A percentile compares a stretch with the other conserved stretches of the same genome.
phyloP scores from a whole-genome alignment of 2,888 invertebrate genomes.

The Hirtodrosophila trivittata region DNA sequence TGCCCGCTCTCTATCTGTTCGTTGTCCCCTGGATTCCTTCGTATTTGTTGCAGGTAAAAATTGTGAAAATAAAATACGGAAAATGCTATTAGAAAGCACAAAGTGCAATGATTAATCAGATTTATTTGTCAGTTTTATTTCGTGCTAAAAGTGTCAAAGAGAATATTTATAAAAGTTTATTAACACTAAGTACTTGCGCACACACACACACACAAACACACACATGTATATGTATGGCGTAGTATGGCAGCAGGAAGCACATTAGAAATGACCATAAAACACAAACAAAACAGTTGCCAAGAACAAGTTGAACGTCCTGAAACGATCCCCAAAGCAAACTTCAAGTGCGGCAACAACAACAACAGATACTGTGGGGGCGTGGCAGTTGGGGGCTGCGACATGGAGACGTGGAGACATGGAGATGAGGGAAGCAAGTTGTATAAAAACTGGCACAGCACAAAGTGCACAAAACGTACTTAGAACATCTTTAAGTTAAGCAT shows the following conservation, averaged over 20 bases:
- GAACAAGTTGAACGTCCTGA: conserved; percentile 73
- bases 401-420: background rate
- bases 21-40: no score
- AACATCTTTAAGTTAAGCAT: conserved; percentile 75
- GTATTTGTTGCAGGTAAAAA: conserved; percentile 21
- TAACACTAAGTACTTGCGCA: conserved; percentile 73
- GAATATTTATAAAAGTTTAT: conserved; percentile 80
- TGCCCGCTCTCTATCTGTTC: background rate
- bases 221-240: background rate
- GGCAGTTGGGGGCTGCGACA: conserved; percentile 9
- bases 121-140: conserved; percentile 79
- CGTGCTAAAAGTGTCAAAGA: conserved; percentile 80
- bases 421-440: background rate
- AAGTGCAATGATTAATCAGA: conserved; percentile 80
- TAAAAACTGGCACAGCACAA: conserved; percentile 53
- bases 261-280: conserved; percentile 77
- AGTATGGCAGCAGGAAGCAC: conserved; percentile 28
- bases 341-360: conserved; percentile 61
- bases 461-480: conserved; percentile 73
- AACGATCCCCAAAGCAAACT: conserved; percentile 58
- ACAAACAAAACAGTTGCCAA: conserved; percentile 77
- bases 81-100: conserved; percentile 67
- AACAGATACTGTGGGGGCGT: conserved; percentile 19
- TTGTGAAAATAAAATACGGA: conserved; percentile 52
- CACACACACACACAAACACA: conserved; percentile 26